Conservation (phyloP, 2,113 vertebrate genomes). For the Loxodonta africana region DNA sequence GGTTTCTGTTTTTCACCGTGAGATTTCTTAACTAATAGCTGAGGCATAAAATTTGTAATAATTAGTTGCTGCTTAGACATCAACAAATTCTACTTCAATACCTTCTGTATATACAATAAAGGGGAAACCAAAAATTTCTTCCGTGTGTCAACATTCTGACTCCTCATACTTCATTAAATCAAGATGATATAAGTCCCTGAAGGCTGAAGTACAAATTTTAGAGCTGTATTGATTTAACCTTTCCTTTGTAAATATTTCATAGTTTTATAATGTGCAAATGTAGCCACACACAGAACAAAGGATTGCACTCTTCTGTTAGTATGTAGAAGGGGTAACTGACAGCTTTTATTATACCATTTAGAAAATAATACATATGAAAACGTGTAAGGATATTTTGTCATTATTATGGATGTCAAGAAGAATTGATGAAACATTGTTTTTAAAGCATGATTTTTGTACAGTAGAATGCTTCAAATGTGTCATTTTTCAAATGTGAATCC, state of each 20-base stretch:
- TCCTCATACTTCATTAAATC: slow-evolving; percentile 89
- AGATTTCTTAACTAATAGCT: slow-evolving; percentile 76
- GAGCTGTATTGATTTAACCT: slow-evolving; percentile 90
- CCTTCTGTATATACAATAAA: slow-evolving; percentile 81
- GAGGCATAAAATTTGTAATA: slow-evolving; percentile 81
- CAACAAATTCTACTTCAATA: slow-evolving; percentile 83
- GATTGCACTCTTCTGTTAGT: slow-evolving; percentile 75
- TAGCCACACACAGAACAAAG: slow-evolving; percentile 85
- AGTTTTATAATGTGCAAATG: slow-evolving; percentile 85
- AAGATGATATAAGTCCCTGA: slow-evolving; percentile 87
- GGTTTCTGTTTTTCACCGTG: slow-evolving; percentile 73
- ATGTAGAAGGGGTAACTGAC: slow-evolving; percentile 67
- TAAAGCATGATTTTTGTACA: slow-evolving; percentile 72
- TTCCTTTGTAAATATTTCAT: slow-evolving; percentile 90
- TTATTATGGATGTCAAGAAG: slow-evolving; percentile 74
- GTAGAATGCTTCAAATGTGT: slow-evolving; percentile 27
- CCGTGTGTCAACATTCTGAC: slow-evolving; percentile 86
- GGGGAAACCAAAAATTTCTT: slow-evolving; percentile 78
- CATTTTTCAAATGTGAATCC: slow-evolving; percentile 67
- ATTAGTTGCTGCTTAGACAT: slow-evolving; percentile 85
- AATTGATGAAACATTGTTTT: slow-evolving; percentile 74
- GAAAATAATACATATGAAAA: slow-evolving; percentile 82
- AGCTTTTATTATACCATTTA: slow-evolving; percentile 85
- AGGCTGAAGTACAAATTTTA: slow-evolving; percentile 89
- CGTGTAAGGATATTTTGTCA: slow-evolving; percentile 64